A percentile compares a stretch with the other conserved stretches of the same genome.
Conservation (phyloP, 2,888 invertebrate genomes). For the Apotomis betuletana region DNA sequence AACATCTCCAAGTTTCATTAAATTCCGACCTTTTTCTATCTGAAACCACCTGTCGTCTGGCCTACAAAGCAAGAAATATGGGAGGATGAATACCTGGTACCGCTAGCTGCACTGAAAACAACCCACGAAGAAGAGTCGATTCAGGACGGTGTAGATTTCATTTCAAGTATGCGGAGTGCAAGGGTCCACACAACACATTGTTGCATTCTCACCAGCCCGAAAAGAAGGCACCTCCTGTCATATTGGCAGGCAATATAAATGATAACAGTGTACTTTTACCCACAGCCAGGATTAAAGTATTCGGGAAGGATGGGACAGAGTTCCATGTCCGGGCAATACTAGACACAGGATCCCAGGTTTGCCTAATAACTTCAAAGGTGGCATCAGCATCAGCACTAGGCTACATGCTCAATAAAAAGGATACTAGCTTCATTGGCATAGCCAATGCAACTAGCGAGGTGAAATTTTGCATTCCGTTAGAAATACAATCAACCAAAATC, state of each 20-base stretch:
- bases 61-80: too few species aligned
- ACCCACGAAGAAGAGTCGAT: too few species aligned
- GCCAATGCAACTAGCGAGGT: constrained; percentile 5
- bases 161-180: constrained; percentile 40
- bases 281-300: constrained; percentile 38
- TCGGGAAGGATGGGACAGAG: constrained; percentile 33
- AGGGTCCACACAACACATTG: constrained; percentile 37
- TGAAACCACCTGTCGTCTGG: too few species aligned
- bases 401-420: too few species aligned
- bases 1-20: too few species aligned
- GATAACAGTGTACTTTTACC: constrained; percentile 32
- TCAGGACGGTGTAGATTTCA: constrained; percentile 31
- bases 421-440: too few species aligned
- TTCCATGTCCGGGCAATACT: constrained; percentile 37
- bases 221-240: not conserved
- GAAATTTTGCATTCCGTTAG: constrained; percentile 34
- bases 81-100: too few species aligned
- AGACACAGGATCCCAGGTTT: constrained; percentile 41
- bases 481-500: constrained; percentile 35
- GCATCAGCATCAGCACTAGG: not conserved
- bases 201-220: constrained; percentile 16
- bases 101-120: too few species aligned
- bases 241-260: constrained; percentile 14
- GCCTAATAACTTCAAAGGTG: constrained; percentile 23
- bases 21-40: too few species aligned